Base-by-base conservation (phyloP, 1,140 invertebrate species). In the Hormaphis cornu region DNA sequence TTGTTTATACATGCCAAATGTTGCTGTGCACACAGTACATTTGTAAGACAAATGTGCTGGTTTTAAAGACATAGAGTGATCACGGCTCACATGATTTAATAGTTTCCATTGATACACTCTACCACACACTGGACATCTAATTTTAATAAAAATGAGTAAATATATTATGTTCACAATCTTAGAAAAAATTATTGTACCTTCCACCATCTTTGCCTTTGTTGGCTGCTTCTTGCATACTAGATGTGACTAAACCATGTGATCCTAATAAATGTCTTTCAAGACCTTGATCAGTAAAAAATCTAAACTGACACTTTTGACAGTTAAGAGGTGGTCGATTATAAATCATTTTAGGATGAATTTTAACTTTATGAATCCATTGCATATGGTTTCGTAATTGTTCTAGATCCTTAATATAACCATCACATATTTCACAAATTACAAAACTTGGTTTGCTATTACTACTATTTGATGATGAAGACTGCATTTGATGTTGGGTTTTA, bases 351-450 rank as follows among this genome's bases (percentile, higher is more conserved):
- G 91, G 92, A 82, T 95, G 92, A 75, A 95, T 95, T 80, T 95
- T 95, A 59, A 95, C 91, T 84, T 95, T 94, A 77, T 95, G 93
- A 76, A 94, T 93, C 90, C 91, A 94, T 75, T 93, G 90, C 93
- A 95, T 95, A 76, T 95, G 93, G 78, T 93, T 94, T 72, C 91
- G 81, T 42, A 95, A 80, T 79, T 94, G 91, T 75, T 95, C 92
- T 74, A 95, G 82, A 80, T 95, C 92, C 83, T 95, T 95, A 66
- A 95, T 94, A 75, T 94, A 95, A 44, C 91, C 91, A 78, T 95
- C 93, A 79, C 93, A 95, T 73, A 95, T 95, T 81, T 95, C 93
- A 78, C 93, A 95, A 73, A 95, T 93, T 72, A 95, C 91, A 79
- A 93, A 93, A 18, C 87, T 86, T 73, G 85, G 86, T 79, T 93